Evolutionary conservation across 2,113 vertebrate species (phyloP), one percentile per base, ranked within the genome.

Genomic region (Narcine bancroftii): DNA sequence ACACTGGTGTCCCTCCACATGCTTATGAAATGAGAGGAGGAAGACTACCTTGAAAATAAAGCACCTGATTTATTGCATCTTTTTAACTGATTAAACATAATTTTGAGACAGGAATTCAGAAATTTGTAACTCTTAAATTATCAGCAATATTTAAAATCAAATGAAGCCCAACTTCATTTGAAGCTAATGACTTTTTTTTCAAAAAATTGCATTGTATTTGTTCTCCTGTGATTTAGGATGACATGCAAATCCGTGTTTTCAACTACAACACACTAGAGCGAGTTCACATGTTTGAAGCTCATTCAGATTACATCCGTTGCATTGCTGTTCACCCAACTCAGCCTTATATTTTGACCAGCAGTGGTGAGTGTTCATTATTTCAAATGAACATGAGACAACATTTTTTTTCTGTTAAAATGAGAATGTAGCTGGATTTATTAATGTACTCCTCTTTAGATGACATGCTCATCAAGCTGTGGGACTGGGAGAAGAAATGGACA

Each of bases 401-500:
- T 15, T 26, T 26, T 26, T 9, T 69, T 29, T 7, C 21, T 9
- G 17, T 66, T 3, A 24, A 29, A 69, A 21, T 65, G 60, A 65
- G 6, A 56, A 42, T 89, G 36, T 91, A 66, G 63, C 29, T 91
- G 13, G 21, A 91, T 71, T 71, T 91, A 15, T 69, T 45, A 93
- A 92, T 33, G 33, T 77, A 93, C 77, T 92, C 93, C 94, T 93
- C 89, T 92, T 13, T 94, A 99, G 99, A 99, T 96, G 99, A 99
- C 95, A 99, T 99, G 99, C 96, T 99, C 93, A 99, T 99, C 95
- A 99, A 99, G 93, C 96, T 99, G 3, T 99, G 99, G 99, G 99
- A 99, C 95, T 99, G 99, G 99, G 99, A 99, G 94, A 99, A 99
- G 95, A 99, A 99, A 92, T 99, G 99, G 99, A 96, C 97, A 1